These are phyloP conservation scores for Leptonema lineaticorne DNA, from an alignment of 1,140 invertebrate genomes.

Conservation along the genomic window DNA sequence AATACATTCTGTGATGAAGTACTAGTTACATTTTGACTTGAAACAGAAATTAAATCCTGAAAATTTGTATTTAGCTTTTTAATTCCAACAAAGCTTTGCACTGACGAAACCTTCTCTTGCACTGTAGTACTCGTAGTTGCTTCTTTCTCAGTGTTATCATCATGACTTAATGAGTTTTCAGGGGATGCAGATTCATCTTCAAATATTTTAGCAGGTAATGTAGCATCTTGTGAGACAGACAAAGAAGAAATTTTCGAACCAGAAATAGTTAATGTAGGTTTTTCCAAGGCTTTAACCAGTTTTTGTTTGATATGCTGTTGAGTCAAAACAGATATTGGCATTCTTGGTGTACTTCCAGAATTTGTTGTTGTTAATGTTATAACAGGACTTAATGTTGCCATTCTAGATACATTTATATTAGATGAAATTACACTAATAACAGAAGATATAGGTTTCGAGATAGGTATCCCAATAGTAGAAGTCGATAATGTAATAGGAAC, in stretches of 20 bases:
- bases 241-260: conserved; percentile 57
- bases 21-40: conserved; percentile 4
- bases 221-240: conserved; percentile 57
- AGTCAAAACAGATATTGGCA: conserved; percentile 52
- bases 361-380: conserved; percentile 51
- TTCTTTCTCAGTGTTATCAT: conserved; percentile 22
- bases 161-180: conserved; percentile 48
- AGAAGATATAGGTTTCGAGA: conserved; percentile 51
- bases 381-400: conserved; percentile 50
- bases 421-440: conserved; percentile 55
- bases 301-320: conserved; percentile 56
- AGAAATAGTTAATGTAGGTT: conserved; percentile 56
- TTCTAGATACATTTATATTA: conserved; percentile 48
- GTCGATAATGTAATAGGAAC: conserved; percentile 44
- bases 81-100: background rate
- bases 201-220: conserved; percentile 62
- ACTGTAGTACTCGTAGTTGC: background rate
- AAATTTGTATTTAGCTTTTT: background rate
- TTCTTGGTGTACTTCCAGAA: conserved; percentile 44
- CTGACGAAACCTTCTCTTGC: background rate
- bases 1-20: background rate
- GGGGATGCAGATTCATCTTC: conserved; percentile 63
- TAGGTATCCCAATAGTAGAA: conserved; percentile 45
- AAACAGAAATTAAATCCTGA: background rate
- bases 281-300: conserved; percentile 56